Evolutionary conservation across 1,140 invertebrate species (phyloP), one percentile per base, ranked within the genome.

Genomic region (Dreissena polymorpha): DNA sequence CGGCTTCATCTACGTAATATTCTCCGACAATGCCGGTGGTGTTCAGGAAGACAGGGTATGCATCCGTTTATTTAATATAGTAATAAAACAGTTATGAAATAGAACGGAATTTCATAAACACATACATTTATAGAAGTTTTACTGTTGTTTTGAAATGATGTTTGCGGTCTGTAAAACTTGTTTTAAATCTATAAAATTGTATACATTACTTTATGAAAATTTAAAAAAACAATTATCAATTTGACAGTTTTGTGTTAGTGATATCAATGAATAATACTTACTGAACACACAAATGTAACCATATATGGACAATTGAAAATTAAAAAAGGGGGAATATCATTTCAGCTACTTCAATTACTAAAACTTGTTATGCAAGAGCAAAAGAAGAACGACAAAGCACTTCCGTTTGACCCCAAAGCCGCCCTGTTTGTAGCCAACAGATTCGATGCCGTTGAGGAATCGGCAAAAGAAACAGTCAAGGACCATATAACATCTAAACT

Each of bases 361-460:
- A 77, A 84, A 8, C 67, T 86, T 10, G 85, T 90, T 39, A 77
- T 86, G 12, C 67, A 85, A 51, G 50, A 85, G 18, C 82, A 83
- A 21, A 72, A 83, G 53, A 63, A 55, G 49, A 63, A 72, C 14
- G 64, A 29, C 2, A 23, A 51, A 6, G 29, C 60, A 5, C 64
- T 81, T 13, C 21, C 68, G 12, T 87, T 88, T 72, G 84, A 89
- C 69, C 86, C 88, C 2, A 57, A 64, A 18, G 75, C 86, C 1
- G 84, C 89, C 39, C 77, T 90, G 23, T 90, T 90, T 78, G 81
- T 90, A 7, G 86, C 85, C 21, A 89, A 90, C 63, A 74, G 88
- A 16, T 90, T 88, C 83, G 88, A 90, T 55, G 63, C 83, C 16
- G 75, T 90, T 13, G 50, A 69, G 13, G 67, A 85, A 0, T 69